Evolutionary conservation across 2,888 invertebrate genomes (phyloP).

Genomic region (Diplazon laetatorius): DNA sequence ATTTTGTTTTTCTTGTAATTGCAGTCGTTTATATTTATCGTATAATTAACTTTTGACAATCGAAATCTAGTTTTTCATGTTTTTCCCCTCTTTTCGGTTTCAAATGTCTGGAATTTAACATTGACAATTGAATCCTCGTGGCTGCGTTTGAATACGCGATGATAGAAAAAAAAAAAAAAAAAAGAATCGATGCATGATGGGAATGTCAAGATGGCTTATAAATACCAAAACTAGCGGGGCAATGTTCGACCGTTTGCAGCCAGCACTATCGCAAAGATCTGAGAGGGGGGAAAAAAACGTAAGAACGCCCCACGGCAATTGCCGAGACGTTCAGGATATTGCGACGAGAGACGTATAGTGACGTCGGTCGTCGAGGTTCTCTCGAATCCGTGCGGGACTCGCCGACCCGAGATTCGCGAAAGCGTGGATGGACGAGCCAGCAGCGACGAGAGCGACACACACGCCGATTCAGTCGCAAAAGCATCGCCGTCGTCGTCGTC

Average conservation of each 20-base stretch:
- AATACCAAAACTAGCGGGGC: slow-evolving; percentile 1
- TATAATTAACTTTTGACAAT: neutral
- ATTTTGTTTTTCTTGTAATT: neutral
- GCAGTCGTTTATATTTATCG: too few relatives aligned
- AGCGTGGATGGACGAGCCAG: neutral
- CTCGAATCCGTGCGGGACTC: slow-evolving; percentile 31
- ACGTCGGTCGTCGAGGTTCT: slow-evolving; percentile 44
- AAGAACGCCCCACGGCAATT: slow-evolving; percentile 28
- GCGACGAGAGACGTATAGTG: slow-evolving; percentile 31
- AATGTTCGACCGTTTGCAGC: slow-evolving; percentile 10
- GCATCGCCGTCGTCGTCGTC: too few relatives aligned
- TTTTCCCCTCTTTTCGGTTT: too few relatives aligned
- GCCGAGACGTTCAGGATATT: slow-evolving; percentile 45
- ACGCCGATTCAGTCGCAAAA: too few relatives aligned
- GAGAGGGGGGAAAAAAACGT: too few relatives aligned
- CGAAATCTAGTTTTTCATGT: neutral
- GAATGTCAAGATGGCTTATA: neutral
- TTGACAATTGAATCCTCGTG: neutral
- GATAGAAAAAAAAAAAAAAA: too few relatives aligned
- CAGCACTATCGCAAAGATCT: slow-evolving; percentile 47
- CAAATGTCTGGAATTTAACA: neutral
- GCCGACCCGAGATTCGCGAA: slow-evolving; percentile 14
- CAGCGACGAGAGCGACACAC: too few relatives aligned
- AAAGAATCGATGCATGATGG: neutral
- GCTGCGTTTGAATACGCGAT: neutral